These are phyloP conservation scores for Megaustenia siamemsis DNA, from an alignment of 2,888 invertebrate species.

Conservation along the genomic window DNA sequence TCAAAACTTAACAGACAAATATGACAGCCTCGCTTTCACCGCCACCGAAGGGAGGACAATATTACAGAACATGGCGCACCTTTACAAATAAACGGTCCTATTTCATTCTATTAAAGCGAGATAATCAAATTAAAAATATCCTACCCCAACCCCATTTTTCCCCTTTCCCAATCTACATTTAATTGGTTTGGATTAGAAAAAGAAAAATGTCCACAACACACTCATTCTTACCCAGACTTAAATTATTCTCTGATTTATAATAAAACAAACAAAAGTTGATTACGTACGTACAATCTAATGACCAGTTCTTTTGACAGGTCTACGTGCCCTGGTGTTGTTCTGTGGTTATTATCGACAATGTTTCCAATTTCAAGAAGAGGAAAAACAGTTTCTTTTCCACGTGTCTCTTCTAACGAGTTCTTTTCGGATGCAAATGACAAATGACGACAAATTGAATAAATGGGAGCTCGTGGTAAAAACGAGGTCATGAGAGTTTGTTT, in stretches of 20 bases:
- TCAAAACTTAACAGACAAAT: too few species aligned
- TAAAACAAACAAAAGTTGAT: background rate
- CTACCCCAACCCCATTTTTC: too few species aligned
- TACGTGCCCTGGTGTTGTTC: background rate
- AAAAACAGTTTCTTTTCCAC: background rate
- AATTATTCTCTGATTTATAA: background rate
- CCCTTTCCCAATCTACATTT: too few species aligned
- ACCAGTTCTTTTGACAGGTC: background rate
- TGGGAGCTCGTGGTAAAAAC: conserved; percentile 17
- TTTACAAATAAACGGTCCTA: too few species aligned
- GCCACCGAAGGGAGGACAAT: too few species aligned
- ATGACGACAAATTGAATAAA: conserved; percentile 45
- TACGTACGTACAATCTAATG: background rate
- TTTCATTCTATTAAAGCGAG: too few species aligned
- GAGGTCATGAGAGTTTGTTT: conserved; percentile 38
- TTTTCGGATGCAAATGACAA: conserved; percentile 41
- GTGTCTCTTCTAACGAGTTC: conserved; percentile 31
- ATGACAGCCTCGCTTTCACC: too few species aligned
- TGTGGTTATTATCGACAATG: background rate
- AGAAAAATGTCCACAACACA: background rate
- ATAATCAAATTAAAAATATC: too few species aligned
- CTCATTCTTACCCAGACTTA: background rate
- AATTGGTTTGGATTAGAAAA: too few species aligned
- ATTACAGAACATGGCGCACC: too few species aligned
- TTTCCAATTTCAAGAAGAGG: background rate